A percentile compares a stretch with the other conserved stretches of the same genome.
These are phyloP conservation scores for Heloderma charlesbogerti DNA, from an alignment of 2,113 vertebrate species.

Conservation along the genomic window DNA sequence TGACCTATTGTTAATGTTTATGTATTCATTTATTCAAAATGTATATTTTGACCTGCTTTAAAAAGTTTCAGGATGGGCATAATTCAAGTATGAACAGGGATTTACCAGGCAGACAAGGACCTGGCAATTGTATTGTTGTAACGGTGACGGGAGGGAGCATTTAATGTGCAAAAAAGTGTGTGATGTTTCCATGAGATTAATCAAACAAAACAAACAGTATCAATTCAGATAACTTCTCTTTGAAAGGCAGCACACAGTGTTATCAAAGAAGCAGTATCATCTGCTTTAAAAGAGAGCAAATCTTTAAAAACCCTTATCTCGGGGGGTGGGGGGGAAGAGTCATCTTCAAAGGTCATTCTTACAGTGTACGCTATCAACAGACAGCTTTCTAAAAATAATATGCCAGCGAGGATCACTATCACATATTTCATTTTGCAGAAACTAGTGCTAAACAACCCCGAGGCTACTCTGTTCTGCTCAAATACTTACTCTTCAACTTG, in stretches of 20 bases:
- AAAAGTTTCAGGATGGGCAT: background rate
- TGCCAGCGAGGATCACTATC: background rate
- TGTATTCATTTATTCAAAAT: background rate
- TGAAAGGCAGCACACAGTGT: conserved; percentile 11
- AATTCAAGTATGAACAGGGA: background rate
- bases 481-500: conserved; percentile 19
- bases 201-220: background rate
- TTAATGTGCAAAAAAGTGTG: background rate
- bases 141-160: background rate
- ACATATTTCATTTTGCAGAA: conserved; percentile 19
- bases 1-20: background rate
- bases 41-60: background rate
- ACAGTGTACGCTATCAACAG: conserved; percentile 26
- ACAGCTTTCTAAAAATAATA: conserved; percentile 58
- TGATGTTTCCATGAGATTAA: background rate
- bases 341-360: conserved; percentile 44
- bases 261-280: background rate
- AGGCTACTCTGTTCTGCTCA: background rate
- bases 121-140: background rate
- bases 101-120: background rate
- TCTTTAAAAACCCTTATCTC: background rate
- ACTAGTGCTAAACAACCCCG: conserved; percentile 49
- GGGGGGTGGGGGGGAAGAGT: background rate
- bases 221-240: background rate
- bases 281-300: background rate